These are phyloP conservation scores for Antheraea mylitta DNA, from an alignment of 1,140 invertebrate genomes.

Conservation along the genomic window DNA sequence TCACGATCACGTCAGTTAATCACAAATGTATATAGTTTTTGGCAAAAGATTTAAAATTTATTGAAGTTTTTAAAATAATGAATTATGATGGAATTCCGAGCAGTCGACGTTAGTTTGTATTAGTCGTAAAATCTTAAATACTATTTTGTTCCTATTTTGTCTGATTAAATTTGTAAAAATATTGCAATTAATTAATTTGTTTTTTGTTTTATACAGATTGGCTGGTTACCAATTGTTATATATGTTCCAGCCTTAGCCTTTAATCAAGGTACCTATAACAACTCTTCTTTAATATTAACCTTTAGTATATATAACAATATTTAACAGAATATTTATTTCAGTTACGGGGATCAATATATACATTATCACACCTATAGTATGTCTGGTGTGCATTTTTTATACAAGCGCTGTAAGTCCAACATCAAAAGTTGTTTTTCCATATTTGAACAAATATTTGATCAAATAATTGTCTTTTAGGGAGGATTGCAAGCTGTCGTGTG, in stretches of 20 bases:
- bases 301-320: conserved; percentile 2
- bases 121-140: no score
- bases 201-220: conserved; percentile 79
- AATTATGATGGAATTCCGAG: no score
- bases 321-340: conserved; percentile 55
- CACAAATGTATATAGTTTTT: no score
- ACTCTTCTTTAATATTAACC: not conserved
- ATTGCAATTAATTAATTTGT: conserved; percentile 50
- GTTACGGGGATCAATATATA: conserved; percentile 93
- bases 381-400: conserved; percentile 94
- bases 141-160: no score
- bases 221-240: conserved; percentile 85
- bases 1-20: no score
- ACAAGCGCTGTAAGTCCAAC: conserved; percentile 88
- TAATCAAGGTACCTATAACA: conserved; percentile 82
- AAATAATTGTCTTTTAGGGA: conserved; percentile 80
- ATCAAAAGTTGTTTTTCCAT: not conserved
- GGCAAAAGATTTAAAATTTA: no score
- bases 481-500: conserved; percentile 96
- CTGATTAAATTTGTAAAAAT: no score
- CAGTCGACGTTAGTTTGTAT: no score
- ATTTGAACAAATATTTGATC: not conserved
- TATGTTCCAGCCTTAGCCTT: conserved; percentile 87
- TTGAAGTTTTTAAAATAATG: no score
- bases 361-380: conserved; percentile 90